Conservation (phyloP, 2,113 vertebrate genomes). For the Merops nubicus region DNA sequence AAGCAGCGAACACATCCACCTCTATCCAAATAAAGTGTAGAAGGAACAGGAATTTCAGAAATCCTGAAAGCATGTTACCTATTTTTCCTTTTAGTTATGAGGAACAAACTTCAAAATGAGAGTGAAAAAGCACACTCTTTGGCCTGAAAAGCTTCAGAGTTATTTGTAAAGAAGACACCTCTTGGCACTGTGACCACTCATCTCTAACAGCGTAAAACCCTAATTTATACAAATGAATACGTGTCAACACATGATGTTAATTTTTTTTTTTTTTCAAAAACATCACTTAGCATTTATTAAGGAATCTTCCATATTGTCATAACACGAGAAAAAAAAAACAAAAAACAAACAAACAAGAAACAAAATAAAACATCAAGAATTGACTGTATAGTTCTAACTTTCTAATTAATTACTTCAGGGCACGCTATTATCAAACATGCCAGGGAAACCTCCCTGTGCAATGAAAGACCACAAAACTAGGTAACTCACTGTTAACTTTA, state of each 20-base stretch:
- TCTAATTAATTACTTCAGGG: background rate
- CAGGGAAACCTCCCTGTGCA: background rate
- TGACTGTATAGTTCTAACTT: background rate
- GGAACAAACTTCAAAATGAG: background rate
- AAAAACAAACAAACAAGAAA: background rate
- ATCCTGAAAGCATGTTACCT: background rate
- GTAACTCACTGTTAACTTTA: background rate
- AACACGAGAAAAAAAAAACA: background rate
- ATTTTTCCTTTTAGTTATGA: background rate
- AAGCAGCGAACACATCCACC: background rate
- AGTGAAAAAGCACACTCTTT: background rate
- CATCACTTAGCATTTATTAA: background rate
- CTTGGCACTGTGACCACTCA: background rate
- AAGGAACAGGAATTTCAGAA: background rate
- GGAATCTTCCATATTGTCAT: background rate
- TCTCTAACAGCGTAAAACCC: background rate
- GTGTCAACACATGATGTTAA: background rate
- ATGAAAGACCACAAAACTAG: background rate
- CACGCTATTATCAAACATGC: background rate
- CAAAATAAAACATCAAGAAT: background rate
- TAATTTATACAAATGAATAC: background rate
- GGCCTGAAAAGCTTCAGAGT: background rate
- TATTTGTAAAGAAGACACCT: background rate
- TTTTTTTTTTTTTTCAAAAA: too few species aligned
- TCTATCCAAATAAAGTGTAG: background rate